Conservation (phyloP, 2,797 vertebrate species). For the Arremon aurantiirostris region DNA sequence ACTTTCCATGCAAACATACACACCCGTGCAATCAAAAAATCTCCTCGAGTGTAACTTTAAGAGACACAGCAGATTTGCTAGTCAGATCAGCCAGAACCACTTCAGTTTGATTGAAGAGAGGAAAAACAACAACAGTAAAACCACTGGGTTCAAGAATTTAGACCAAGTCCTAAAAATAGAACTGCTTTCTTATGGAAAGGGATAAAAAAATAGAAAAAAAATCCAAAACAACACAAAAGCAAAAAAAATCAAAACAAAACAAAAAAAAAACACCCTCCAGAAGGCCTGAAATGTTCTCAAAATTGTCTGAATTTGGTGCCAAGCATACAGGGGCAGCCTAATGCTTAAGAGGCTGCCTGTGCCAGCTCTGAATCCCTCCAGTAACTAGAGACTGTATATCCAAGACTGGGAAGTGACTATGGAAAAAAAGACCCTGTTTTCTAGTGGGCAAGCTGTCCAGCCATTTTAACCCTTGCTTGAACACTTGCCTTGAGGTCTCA, state of each 20-base stretch:
- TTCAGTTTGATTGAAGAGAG: slow-evolving; percentile 58
- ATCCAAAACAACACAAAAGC: neutral
- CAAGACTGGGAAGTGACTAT: neutral
- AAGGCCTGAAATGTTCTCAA: slow-evolving; percentile 65
- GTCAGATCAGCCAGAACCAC: slow-evolving; percentile 25
- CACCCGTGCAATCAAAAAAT: neutral
- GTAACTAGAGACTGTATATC: slow-evolving; percentile 4
- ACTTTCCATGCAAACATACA: neutral
- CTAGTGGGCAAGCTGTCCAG: neutral
- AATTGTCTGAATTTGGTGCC: slow-evolving; percentile 65
- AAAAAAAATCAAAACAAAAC: neutral
- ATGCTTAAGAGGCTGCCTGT: slow-evolving; percentile 6
- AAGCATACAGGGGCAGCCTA: slow-evolving; percentile 51
- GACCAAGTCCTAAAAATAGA: slow-evolving; percentile 75
- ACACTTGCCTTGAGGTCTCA: neutral
- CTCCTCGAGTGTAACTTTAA: slow-evolving; percentile 30
- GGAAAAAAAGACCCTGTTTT: slow-evolving; percentile 2
- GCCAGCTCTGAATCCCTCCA: slow-evolving; percentile 41
- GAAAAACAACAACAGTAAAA: slow-evolving; percentile 73
- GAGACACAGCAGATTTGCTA: slow-evolving; percentile 30
- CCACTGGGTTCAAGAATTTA: slow-evolving; percentile 44
- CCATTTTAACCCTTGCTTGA: neutral
- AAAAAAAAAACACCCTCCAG: neutral
- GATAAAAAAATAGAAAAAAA: slow-evolving; percentile 36
- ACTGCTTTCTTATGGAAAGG: slow-evolving; percentile 68